Evolutionary conservation across 1,140 invertebrate species (phyloP).

Genomic region (Nephila pilipes): DNA sequence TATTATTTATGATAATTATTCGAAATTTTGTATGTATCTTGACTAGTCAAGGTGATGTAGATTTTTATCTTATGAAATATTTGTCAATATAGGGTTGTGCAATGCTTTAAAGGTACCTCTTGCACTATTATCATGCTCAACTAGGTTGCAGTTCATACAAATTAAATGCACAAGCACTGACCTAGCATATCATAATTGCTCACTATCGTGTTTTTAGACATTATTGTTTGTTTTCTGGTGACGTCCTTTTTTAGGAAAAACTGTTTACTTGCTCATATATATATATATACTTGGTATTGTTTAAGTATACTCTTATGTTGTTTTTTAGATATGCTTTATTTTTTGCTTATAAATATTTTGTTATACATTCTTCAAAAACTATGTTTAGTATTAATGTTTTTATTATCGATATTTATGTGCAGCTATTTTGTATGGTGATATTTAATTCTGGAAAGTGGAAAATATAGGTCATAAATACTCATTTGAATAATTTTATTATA

Average conservation of each 20-base stretch:
- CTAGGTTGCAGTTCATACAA: not conserved
- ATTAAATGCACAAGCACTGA: constrained; percentile 28
- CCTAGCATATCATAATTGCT: constrained; percentile 38
- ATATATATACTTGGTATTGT: not conserved
- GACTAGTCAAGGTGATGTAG: not conserved
- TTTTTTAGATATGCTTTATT: not conserved
- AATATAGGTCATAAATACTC: too few relatives aligned
- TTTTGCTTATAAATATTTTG: not conserved
- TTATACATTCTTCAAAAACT: too few relatives aligned
- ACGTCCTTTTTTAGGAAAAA: not conserved
- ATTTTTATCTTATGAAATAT: not conserved
- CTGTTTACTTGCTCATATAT: not conserved
- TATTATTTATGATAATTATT: too few relatives aligned
- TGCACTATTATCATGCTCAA: constrained; percentile 24
- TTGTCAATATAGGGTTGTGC: not conserved
- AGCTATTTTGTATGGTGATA: too few relatives aligned
- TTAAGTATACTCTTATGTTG: not conserved
- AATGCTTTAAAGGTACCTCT: constrained; percentile 32
- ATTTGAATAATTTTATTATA: too few relatives aligned
- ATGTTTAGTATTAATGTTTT: too few relatives aligned
- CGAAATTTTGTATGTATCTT: not conserved
- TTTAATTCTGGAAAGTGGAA: too few relatives aligned
- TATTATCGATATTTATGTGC: too few relatives aligned
- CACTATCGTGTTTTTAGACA: constrained; percentile 1
- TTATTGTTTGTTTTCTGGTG: not conserved